phyloP scores from a whole-genome alignment of 2,888 invertebrate species.

The Platycheirus rosarum region DNA sequence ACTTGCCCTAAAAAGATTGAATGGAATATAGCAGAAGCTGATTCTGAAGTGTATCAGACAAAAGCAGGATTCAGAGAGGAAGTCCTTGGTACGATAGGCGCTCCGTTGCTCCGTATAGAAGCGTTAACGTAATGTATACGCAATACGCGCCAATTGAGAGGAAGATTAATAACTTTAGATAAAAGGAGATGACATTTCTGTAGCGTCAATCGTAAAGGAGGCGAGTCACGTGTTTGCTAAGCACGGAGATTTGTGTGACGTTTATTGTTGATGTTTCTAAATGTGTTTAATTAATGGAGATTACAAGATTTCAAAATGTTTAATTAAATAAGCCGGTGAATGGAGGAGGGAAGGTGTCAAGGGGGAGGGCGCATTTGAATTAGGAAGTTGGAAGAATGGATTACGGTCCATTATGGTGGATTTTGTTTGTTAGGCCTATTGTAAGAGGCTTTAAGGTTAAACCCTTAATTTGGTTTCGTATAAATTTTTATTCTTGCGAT shows the following conservation, averaged over 20 bases:
- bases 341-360: neutral
- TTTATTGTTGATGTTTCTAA: conserved; percentile 57
- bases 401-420: conserved; percentile 5
- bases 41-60: conserved; percentile 11
- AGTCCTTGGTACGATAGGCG: conserved; percentile 63
- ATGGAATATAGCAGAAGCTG: neutral
- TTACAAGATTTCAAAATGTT: conserved; percentile 59
- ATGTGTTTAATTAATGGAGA: conserved; percentile 71
- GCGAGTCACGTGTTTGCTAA: conserved; percentile 51
- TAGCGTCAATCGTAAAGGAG: conserved; percentile 1
- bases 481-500: too few relatives aligned
- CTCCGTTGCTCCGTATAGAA: conserved; percentile 31
- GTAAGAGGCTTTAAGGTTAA: too few relatives aligned
- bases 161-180: conserved; percentile 73
- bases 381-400: conserved; percentile 27
- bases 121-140: conserved; percentile 9
- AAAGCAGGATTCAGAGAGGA: conserved; percentile 42
- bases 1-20: conserved; percentile 48
- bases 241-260: conserved; percentile 64
- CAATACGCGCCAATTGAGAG: conserved; percentile 59
- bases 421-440: neutral
- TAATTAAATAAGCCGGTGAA: conserved; percentile 54
- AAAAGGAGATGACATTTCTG: conserved; percentile 62
- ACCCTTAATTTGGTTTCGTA: too few relatives aligned
- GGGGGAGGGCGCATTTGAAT: neutral